These are phyloP conservation scores for Argya squamiceps DNA, from an alignment of 2,797 vertebrate species.

Conservation along the genomic window DNA sequence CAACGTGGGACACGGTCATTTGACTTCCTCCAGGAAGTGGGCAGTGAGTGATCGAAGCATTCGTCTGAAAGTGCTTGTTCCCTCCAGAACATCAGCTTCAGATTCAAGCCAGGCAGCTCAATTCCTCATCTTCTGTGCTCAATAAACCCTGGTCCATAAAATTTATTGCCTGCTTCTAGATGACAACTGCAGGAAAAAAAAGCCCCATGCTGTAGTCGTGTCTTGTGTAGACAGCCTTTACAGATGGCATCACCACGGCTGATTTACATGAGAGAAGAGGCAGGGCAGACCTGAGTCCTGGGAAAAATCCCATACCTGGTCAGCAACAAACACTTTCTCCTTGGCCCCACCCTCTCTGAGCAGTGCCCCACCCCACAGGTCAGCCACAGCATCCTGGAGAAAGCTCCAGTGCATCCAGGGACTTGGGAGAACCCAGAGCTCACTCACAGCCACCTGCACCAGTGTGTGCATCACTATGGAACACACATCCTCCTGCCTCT, in stretches of 20 bases:
- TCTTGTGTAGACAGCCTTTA: slow-evolving; percentile 4
- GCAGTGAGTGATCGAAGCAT: neutral
- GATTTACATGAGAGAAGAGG: slow-evolving; percentile 29
- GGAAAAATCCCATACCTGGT: neutral
- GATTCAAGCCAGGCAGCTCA: slow-evolving; percentile 40
- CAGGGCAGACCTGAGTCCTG: neutral
- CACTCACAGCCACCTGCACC: rapidly evolving
- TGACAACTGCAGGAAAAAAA: slow-evolving; percentile 4
- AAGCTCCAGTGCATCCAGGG: neutral
- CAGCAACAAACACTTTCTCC: neutral
- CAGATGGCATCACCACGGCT: slow-evolving; percentile 19
- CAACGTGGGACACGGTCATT: rapidly evolving
- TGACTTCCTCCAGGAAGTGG: neutral
- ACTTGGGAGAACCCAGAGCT: rapidly evolving
- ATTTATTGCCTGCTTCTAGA: slow-evolving; percentile 56
- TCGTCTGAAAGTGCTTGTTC: neutral
- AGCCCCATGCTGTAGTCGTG: neutral
- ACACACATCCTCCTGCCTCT: rapidly evolving
- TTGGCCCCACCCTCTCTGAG: neutral
- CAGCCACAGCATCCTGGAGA: neutral
- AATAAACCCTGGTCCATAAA: slow-evolving; percentile 64
- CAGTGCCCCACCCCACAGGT: neutral
- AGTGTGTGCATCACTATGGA: rapidly evolving
- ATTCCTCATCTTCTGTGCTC: slow-evolving; percentile 58
- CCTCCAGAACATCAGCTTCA: neutral